Conservation (phyloP, 2,113 vertebrate species). For the Calyptommatus sinebrachiatus region DNA sequence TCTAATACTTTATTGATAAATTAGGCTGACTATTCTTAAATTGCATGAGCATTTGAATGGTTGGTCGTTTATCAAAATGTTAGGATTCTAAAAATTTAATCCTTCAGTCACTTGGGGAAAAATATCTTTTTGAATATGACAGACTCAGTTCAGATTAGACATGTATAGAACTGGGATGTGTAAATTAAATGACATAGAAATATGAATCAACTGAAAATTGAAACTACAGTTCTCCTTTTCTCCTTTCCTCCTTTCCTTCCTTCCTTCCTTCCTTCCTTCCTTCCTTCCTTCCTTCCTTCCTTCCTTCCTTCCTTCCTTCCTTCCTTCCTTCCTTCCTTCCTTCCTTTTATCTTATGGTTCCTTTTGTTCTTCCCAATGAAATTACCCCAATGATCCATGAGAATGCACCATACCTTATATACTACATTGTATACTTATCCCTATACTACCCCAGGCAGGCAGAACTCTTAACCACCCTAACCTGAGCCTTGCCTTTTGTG, state of each 20-base stretch:
- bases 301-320: too few relatives aligned
- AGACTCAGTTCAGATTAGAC: background rate
- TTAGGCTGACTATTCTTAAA: background rate
- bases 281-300: background rate
- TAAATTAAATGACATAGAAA: background rate
- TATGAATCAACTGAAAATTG: too few relatives aligned
- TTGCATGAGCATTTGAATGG: background rate
- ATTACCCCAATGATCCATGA: too few relatives aligned
- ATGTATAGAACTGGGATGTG: background rate
- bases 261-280: background rate
- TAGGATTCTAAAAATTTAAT: background rate
- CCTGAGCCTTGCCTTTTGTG: too few relatives aligned
- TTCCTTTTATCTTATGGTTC: too few relatives aligned
- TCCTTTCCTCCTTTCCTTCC: too few relatives aligned
- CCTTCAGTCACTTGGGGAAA: background rate
- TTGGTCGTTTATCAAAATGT: background rate
- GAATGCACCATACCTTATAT: too few relatives aligned
- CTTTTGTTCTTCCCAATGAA: too few relatives aligned
- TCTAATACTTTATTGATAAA: constrained; percentile 9
- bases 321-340: background rate
- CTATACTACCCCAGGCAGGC: too few relatives aligned
- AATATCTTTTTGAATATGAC: background rate
- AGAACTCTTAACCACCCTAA: too few relatives aligned
- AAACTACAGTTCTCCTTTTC: too few relatives aligned
- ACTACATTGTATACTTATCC: too few relatives aligned